Evolutionary conservation across 2,797 vertebrate species (phyloP).

Genomic region (Megalops cyprinoides): DNA sequence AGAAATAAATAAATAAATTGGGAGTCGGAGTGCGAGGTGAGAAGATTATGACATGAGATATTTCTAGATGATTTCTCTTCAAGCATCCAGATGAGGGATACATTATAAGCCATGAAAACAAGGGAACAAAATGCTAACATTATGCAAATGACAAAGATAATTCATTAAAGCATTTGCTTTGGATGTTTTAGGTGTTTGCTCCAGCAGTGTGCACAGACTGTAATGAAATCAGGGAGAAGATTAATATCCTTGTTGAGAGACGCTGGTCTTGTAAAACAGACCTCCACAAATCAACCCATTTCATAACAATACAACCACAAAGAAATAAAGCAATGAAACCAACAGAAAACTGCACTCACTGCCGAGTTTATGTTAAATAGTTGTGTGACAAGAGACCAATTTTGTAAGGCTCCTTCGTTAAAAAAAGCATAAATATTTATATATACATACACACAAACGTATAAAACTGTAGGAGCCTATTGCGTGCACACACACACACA

Average conservation of each 20-base stretch:
- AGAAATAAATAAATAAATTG: conserved; percentile 15
- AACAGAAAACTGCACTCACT: not conserved
- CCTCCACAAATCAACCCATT: conserved; percentile 20
- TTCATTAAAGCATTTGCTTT: not conserved
- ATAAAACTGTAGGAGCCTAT: no score
- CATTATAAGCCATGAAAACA: conserved; percentile 3
- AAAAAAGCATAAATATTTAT: no score
- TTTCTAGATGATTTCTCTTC: not conserved
- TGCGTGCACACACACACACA: no score
- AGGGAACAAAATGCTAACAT: conserved; percentile 14
- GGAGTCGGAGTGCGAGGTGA: not conserved
- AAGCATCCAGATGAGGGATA: conserved; percentile 17
- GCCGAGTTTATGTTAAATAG: not conserved
- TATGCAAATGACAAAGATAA: conserved; percentile 19
- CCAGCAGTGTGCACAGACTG: not conserved
- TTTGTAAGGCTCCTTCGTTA: not conserved
- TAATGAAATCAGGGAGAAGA: conserved; percentile 2
- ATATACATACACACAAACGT: no score
- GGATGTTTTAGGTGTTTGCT: not conserved
- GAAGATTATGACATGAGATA: not conserved
- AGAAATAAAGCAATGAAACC: not conserved
- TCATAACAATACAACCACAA: not conserved
- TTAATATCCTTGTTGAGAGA: conserved; percentile 2
- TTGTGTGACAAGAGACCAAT: not conserved
- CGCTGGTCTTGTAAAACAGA: not conserved